phyloP scores from a whole-genome alignment of 2,113 vertebrate species.

The Holacanthus passer region DNA sequence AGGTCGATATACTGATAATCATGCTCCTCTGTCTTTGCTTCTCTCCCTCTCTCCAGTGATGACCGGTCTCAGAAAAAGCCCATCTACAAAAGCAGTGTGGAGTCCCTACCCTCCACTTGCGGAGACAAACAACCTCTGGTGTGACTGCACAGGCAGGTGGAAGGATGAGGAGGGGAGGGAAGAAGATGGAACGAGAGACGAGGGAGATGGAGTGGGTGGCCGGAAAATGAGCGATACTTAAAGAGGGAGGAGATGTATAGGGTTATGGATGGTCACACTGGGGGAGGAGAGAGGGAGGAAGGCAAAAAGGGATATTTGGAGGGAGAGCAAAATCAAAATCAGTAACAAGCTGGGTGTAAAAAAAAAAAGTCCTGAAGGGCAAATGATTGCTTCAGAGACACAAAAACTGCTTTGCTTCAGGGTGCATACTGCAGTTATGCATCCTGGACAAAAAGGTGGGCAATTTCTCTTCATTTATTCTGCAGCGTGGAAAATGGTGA shows the following conservation, averaged over 20 bases:
- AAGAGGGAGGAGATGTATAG: constrained; percentile 20
- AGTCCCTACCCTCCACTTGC: constrained; percentile 77
- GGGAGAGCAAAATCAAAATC: constrained; percentile 64
- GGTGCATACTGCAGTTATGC: constrained; percentile 28
- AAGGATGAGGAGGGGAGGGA: constrained; percentile 35
- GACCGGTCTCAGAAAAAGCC: constrained; percentile 87
- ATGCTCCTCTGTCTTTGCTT: constrained; percentile 50
- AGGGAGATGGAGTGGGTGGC: constrained; percentile 54
- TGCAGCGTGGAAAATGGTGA: constrained; percentile 61
- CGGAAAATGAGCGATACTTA: constrained; percentile 57
- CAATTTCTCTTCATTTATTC: constrained; percentile 81
- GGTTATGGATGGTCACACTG: constrained; percentile 30
- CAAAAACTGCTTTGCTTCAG: constrained; percentile 46
- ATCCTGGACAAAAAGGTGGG: constrained; percentile 70
- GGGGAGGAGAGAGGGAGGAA: constrained; percentile 6
- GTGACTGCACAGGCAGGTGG: constrained; percentile 67
- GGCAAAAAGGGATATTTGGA: constrained; percentile 33
- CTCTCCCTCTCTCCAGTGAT: constrained; percentile 74
- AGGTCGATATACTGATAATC: constrained; percentile 68
- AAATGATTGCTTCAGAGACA: constrained; percentile 70
- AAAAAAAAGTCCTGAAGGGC: constrained; percentile 26
- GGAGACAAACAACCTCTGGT: constrained; percentile 85
- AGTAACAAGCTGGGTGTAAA: constrained; percentile 51
- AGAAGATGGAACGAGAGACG: constrained; percentile 20
- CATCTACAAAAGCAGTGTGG: constrained; percentile 83